phyloP scores from a whole-genome alignment of 2,113 vertebrate species.

The Amphiprion percula region DNA sequence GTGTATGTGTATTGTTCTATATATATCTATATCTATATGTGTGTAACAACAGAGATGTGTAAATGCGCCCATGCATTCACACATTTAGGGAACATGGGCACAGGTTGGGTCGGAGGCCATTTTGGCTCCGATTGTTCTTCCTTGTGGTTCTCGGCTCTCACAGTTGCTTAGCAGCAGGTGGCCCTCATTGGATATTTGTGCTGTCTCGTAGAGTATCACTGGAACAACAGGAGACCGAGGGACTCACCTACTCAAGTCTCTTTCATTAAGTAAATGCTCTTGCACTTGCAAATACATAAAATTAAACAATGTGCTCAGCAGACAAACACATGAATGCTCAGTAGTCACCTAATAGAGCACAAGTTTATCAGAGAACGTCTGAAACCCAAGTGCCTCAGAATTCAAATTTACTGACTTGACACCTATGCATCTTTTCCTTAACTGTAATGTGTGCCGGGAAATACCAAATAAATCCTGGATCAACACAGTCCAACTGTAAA shows the following conservation, averaged over 20 bases:
- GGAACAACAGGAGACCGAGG: constrained; percentile 73
- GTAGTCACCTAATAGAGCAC: not conserved
- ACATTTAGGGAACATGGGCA: constrained; percentile 85
- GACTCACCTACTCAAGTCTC: constrained; percentile 16
- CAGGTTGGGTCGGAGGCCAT: constrained; percentile 79
- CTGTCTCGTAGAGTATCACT: constrained; percentile 80
- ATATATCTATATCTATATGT: constrained; percentile 64
- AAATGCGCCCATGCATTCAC: constrained; percentile 81
- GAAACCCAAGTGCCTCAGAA: not conserved
- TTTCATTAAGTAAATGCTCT: constrained; percentile 28
- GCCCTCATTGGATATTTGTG: constrained; percentile 73
- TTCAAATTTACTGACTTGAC: constrained; percentile 8
- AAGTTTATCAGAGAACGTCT: not conserved
- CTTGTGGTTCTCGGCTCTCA: constrained; percentile 79
- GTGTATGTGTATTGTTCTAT: constrained; percentile 70
- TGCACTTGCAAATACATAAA: constrained; percentile 33
- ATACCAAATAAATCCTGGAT: constrained; percentile 4
- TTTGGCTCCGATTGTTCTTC: constrained; percentile 77
- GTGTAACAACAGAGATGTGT: constrained; percentile 80
- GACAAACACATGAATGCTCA: not conserved
- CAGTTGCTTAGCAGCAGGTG: constrained; percentile 77
- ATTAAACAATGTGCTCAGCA: constrained; percentile 2
- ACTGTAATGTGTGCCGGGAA: constrained; percentile 2
- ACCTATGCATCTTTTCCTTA: not conserved
- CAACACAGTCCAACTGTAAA: constrained; percentile 33